Evolutionary conservation across 2,113 vertebrate species (phyloP).

Genomic region (Microtus oregoni): DNA sequence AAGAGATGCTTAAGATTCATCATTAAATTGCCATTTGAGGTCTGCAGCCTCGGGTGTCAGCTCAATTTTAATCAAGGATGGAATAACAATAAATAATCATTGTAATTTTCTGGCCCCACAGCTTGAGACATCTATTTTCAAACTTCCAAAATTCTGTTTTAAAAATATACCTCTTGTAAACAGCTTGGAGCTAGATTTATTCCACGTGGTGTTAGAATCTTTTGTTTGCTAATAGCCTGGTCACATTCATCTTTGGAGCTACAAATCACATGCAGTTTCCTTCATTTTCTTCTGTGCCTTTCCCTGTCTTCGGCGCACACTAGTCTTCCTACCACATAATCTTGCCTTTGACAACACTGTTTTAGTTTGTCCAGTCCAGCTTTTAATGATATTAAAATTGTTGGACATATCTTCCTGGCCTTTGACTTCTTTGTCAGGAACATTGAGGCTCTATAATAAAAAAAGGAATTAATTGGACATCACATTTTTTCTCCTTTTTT

Average conservation of each 20-base stretch:
- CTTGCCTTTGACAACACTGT: neutral
- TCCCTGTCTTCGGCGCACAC: neutral
- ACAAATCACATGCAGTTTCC: neutral
- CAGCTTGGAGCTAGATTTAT: neutral
- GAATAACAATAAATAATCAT: conserved; percentile 57
- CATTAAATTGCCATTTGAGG: conserved; percentile 62
- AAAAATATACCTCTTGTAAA: conserved; percentile 54
- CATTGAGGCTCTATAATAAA: neutral
- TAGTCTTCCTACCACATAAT: neutral
- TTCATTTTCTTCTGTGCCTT: neutral
- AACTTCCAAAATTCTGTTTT: conserved; percentile 48
- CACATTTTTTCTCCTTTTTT: neutral
- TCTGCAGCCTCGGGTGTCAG: neutral
- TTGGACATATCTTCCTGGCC: neutral
- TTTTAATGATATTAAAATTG: conserved; percentile 6
- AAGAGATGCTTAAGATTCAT: conserved; percentile 21
- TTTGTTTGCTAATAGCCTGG: conserved; percentile 3
- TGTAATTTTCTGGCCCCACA: conserved; percentile 58
- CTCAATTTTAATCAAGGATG: conserved; percentile 63
- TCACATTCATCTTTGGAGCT: neutral
- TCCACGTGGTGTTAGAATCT: neutral
- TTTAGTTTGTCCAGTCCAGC: neutral
- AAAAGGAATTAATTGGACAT: conserved; percentile 18
- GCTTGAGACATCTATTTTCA: conserved; percentile 63
- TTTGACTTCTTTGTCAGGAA: neutral